phyloP scores from a whole-genome alignment of 2,113 vertebrate genomes.

The Anoura caudifer region DNA sequence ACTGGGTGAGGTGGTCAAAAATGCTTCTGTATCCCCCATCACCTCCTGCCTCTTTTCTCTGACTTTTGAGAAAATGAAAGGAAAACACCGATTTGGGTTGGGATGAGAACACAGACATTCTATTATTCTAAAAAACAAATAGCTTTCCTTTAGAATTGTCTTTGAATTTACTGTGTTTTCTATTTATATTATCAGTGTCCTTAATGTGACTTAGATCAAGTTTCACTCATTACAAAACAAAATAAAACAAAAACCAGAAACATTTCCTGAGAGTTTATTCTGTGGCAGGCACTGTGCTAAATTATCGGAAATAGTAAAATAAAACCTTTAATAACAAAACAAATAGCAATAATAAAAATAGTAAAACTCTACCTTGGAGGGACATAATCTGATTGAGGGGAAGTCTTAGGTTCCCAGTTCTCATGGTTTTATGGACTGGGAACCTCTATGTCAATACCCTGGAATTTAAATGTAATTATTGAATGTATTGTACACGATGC shows the following conservation, averaged over 20 bases:
- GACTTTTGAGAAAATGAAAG: conserved; percentile 5
- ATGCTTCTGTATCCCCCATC: neutral
- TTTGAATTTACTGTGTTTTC: conserved; percentile 35
- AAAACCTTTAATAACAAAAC: neutral
- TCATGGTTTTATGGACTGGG: neutral
- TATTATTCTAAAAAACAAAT: conserved; percentile 27
- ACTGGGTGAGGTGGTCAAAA: conserved; percentile 73
- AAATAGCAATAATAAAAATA: neutral
- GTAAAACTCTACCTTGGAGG: neutral
- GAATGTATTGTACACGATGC: neutral
- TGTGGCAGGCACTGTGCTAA: neutral
- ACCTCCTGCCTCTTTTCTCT: neutral
- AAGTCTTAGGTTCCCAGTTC: neutral
- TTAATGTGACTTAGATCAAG: conserved; percentile 27
- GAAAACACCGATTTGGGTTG: neutral
- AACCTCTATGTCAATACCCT: neutral
- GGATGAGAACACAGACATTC: neutral
- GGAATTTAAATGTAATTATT: neutral
- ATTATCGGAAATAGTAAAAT: neutral
- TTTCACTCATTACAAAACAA: neutral
- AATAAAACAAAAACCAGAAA: neutral
- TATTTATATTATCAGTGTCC: neutral
- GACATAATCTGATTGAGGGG: neutral
- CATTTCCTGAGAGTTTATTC: neutral
- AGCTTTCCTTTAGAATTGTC: conserved; percentile 11